Base-by-base conservation (phyloP, 2,113 vertebrate species). In the Calypte anna region DNA sequence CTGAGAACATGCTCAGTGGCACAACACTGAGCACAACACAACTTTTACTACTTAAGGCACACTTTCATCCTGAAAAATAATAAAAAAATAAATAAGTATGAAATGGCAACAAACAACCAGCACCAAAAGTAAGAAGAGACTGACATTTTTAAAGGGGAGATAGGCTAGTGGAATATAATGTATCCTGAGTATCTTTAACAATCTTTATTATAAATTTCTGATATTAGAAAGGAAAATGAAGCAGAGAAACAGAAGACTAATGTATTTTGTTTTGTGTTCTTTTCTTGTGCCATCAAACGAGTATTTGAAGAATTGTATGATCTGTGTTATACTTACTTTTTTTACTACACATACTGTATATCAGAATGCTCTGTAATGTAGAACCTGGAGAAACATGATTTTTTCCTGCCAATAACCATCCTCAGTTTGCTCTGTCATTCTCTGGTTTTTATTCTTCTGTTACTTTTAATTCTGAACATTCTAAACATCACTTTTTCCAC, bases 1-100 rank as follows among this genome's bases (percentile, higher is more conserved):
- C 75, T 36, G 61, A 50, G 23, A 33, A 54, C 30, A 77, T 50
- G 1, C 55, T 80, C 27, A 83, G 25, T n/a, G 40, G 15, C 84
- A 1, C 6, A 86, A 1, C 27, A 58, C 0, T 51, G 30, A 58
- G n/a, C n/a, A n/a, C n/a, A n/a, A n/a, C n/a, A n/a, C n/a, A 67
- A 7, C 3, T 40, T n/a, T 33, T 55, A 6, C 23, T 82, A 12
- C 27, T 64, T 58, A 25, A 55, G 46, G 9, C 9, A 46, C 2
- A 31, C 1, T 48, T 19, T 59, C 20, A 67, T 12, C 30, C 19
- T 54, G n/a, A 55, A 73, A 90, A 85, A 27, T 5, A 17, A 19
- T 19, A 54, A 55, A 55, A 55, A 80, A 8, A 16, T 1, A 50
- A 77, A 66, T 50, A 15, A 22, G 3, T 27, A 24, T 46, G 30